Evolutionary conservation across 2,888 invertebrate genomes (phyloP).

Genomic region (Harpalus rufipes): DNA sequence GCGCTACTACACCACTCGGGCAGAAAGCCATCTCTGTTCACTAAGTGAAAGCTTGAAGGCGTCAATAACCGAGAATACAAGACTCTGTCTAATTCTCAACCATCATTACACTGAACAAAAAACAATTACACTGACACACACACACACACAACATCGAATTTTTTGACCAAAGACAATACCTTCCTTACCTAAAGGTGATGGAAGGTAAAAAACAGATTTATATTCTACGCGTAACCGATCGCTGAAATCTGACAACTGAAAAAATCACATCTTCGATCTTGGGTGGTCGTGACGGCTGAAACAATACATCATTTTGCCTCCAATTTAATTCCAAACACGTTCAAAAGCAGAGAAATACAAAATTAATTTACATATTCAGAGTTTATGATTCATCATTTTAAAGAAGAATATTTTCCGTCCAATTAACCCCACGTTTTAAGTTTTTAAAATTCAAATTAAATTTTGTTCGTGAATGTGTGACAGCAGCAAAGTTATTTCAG

Average conservation of each 20-base stretch:
- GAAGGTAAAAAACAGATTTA: slow-evolving; percentile 1
- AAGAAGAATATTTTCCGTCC: slow-evolving; percentile 24
- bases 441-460: slow-evolving; percentile 41
- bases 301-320: slow-evolving; percentile 8
- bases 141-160: too few relatives aligned
- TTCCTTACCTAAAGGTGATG: too few relatives aligned
- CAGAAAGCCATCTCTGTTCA: too few relatives aligned
- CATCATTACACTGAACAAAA: too few relatives aligned
- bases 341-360: slow-evolving; percentile 18
- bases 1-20: too few relatives aligned
- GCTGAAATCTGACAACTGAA: slow-evolving; percentile 7
- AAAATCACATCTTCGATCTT: neutral
- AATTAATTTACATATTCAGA: slow-evolving; percentile 33
- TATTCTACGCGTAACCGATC: neutral
- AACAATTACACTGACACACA: too few relatives aligned
- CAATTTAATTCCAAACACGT: slow-evolving; percentile 14
- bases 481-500: slow-evolving; percentile 13
- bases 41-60: too few relatives aligned
- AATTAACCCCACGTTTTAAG: slow-evolving; percentile 26
- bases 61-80: too few relatives aligned
- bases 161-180: too few relatives aligned
- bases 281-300: neutral
- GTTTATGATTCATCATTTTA: slow-evolving; percentile 16
- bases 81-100: too few relatives aligned
- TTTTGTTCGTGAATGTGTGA: slow-evolving; percentile 20